Percentiles rank a stretch among this genome's conserved stretches.
phyloP scores from a whole-genome alignment of 2,797 vertebrate genomes.

The Lacerta viridis region DNA sequence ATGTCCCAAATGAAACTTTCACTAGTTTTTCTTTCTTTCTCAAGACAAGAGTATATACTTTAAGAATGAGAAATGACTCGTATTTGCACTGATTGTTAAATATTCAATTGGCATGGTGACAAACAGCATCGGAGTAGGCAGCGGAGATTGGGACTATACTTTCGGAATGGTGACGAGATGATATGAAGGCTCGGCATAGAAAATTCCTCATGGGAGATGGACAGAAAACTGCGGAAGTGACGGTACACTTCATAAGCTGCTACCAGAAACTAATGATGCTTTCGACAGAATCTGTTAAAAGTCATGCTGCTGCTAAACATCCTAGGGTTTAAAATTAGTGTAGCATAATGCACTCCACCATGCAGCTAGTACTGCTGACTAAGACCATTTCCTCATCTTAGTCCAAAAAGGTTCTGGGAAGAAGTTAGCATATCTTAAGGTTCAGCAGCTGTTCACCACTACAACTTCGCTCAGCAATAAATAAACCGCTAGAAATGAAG shows the following conservation, averaged over 20 bases:
- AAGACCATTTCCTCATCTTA: neutral
- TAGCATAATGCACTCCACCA: neutral
- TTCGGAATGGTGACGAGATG: too few relatives aligned
- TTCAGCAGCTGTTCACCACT: neutral
- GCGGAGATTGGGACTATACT: neutral
- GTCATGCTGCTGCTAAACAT: neutral
- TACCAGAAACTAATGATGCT: neutral
- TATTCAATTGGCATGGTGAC: neutral
- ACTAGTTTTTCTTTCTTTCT: neutral
- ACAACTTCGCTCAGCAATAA: neutral
- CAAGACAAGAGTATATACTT: neutral
- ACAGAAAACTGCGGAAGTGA: neutral
- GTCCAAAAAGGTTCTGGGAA: neutral
- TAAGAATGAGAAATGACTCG: too few relatives aligned
- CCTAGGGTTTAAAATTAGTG: neutral
- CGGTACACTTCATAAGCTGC: neutral
- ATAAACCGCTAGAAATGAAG: neutral
- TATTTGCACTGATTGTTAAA: neutral
- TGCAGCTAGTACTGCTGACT: neutral
- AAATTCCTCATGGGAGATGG: neutral
- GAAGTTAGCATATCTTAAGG: neutral
- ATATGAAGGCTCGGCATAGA: neutral
- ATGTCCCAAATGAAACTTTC: neutral
- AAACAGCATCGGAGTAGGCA: neutral
- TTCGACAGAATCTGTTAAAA: neutral